phyloP scores from a whole-genome alignment of 2,888 invertebrate species.

The Cryptocephalus primarius region DNA sequence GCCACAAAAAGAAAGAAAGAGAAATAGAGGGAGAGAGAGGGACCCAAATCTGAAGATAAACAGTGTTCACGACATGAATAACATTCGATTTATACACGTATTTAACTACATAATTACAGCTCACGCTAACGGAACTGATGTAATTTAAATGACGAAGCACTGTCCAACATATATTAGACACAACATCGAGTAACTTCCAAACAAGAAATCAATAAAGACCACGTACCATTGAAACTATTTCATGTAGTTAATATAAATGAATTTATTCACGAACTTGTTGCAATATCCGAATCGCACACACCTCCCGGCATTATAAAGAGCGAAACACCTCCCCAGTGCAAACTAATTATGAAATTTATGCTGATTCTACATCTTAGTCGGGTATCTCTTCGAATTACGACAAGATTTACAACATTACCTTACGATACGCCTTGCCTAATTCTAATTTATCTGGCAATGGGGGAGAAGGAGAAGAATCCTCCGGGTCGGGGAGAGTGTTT shows the following conservation, averaged over 20 bases:
- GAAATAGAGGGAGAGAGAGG: too few relatives aligned
- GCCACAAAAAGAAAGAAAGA: too few relatives aligned
- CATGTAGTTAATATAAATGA: neutral
- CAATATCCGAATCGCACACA: neutral
- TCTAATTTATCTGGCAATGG: conserved; percentile 37
- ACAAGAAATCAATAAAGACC: too few relatives aligned
- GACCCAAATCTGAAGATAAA: too few relatives aligned
- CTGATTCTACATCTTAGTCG: conserved; percentile 43
- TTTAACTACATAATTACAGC: too few relatives aligned
- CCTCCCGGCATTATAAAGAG: conserved; percentile 8
- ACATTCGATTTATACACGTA: too few relatives aligned
- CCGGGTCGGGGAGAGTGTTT: conserved; percentile 5
- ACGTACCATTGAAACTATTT: too few relatives aligned
- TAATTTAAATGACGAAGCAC: too few relatives aligned
- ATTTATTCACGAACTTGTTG: conserved; percentile 3
- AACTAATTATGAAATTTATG: conserved; percentile 43
- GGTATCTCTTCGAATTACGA: conserved; percentile 37
- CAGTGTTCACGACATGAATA: too few relatives aligned
- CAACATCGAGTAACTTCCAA: too few relatives aligned
- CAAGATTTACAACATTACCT: conserved; percentile 43
- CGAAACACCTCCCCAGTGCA: conserved; percentile 29
- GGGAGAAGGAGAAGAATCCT: conserved; percentile 10
- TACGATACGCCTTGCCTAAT: conserved; percentile 39
- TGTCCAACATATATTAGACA: too few relatives aligned
- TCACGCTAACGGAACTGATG: too few relatives aligned